Base-by-base conservation (phyloP, 1,140 invertebrate genomes). In the Centruroides sculpturatus region DNA sequence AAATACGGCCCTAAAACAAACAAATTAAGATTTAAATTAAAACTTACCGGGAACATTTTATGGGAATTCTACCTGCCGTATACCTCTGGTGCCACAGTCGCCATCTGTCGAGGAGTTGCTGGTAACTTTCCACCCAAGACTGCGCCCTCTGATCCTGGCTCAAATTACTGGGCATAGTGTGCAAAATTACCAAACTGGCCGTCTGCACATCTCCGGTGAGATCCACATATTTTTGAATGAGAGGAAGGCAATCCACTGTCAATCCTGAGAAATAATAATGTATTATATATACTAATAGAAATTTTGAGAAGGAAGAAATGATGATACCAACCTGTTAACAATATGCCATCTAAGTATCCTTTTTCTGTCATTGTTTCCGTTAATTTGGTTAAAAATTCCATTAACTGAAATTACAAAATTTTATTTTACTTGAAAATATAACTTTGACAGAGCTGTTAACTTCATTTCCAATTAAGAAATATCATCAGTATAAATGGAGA, bases 131-230 rank as follows among this genome's bases (percentile, higher is more conserved):
- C 46, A 90, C 84, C 88, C 87, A 91, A 68, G 80, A 78, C 69
- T 81, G 78, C 46, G 83, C 80, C 34, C 70, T 65, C 64, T 77
- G 74, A 67, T 81, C 69, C 78, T 66, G 80, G 72, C 83, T 74
- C 48, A 87, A 74, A 68, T 85, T 83, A 23, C 79, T 74, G 13
- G 72, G 64, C 78, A 80, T 70, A 82, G 84, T 67, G 81, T 84
- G 73, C 36, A 91, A 83, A 7, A 84, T 83, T 62, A 93, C 80
- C 56, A 94, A 75, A 70, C 87, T 83, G 3, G 86, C 89, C 36
- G 89, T 92, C 76, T 97, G 93, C 57, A 97, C 83, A 78, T 98
- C 94, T 46, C 87, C 86, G 0, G 87, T 87, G n/a, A 76, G 75
- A 74, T 98, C 90, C 65, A 97, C 79, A 76, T 93, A 95, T 64